A percentile compares a stretch with the other conserved stretches of the same genome.
Conservation (phyloP, 2,113 vertebrate species). For the Ploceus nigricollis region DNA sequence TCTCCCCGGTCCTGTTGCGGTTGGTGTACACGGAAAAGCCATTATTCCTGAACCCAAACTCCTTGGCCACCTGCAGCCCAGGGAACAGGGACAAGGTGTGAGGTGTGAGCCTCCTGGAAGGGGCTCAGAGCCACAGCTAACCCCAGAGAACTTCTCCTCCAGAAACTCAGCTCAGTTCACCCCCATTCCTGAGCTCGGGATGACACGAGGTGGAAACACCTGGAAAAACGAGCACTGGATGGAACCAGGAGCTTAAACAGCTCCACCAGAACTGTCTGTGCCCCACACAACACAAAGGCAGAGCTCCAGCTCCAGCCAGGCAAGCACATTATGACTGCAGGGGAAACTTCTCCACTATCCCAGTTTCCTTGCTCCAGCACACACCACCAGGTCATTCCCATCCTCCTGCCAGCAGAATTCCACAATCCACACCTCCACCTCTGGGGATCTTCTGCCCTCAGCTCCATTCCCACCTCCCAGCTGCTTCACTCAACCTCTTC, state of each 20-base stretch:
- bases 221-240: background rate
- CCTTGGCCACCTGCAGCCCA: conserved; percentile 86
- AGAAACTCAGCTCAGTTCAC: background rate
- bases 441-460: background rate
- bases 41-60: conserved; percentile 95
- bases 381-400: background rate
- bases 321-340: background rate
- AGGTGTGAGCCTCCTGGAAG: background rate
- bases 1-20: conserved; percentile 93
- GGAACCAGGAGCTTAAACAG: background rate
- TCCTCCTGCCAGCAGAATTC: background rate
- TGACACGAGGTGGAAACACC: background rate
- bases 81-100: background rate
- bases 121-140: background rate
- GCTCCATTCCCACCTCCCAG: background rate
- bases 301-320: background rate
- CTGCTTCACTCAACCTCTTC: background rate
- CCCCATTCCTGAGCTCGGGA: background rate
- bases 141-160: background rate
- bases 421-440: background rate
- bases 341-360: background rate
- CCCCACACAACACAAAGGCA: background rate
- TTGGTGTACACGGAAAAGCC: conserved; percentile 94
- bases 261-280: background rate
- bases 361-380: background rate